Base-by-base conservation (phyloP, 2,888 invertebrate genomes). In the Drosophila paranaensis region DNA sequence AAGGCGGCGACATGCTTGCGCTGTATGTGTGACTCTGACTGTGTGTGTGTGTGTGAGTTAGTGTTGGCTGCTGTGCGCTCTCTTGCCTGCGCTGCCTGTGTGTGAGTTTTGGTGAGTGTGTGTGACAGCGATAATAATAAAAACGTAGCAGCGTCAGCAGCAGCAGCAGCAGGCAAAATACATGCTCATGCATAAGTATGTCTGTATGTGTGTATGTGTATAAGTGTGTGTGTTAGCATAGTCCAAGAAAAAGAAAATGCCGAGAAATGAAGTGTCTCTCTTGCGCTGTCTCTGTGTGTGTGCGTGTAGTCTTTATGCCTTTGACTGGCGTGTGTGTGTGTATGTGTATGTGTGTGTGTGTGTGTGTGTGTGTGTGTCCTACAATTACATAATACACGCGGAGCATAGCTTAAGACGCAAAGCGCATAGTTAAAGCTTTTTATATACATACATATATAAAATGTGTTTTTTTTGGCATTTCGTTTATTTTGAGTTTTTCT, bases 311-410 rank as follows among this genome's bases (percentile, higher is more conserved):
- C 65, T 78, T 69, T 66, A 16, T 64, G 54, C 33, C 45, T 50
- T 35, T 70, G 71, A 46, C 45, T 53, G 30, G 62, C 60, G 40
- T 60, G 30, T 33, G 30, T 33, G 30, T 33, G 30, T 33, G 30
- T 33, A 8, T 33, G 30, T 33, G 30, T 33, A 8, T 33, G 30
- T 33, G 30, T 37, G n/a, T 53, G 48, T 61, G 25, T 27, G 9
- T 66, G 45, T 60, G 43, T 56, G 57, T 63, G 43, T 71, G 61
- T 72, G 68, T 73, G 71, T 87, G 84, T 64, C 69, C 76, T 46
- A 83, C 89, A 84, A 84, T 84, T 89, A 84, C 89, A 84, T 84
- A 84, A 84, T 89, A 84, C 87, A 87, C 89, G 86, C 82, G 73
- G 88, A 88, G 83, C 83, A 84, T 80, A 70, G 69, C 62, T 78